phyloP scores from a whole-genome alignment of 2,797 vertebrate species.

The Champsocephalus gunnari region DNA sequence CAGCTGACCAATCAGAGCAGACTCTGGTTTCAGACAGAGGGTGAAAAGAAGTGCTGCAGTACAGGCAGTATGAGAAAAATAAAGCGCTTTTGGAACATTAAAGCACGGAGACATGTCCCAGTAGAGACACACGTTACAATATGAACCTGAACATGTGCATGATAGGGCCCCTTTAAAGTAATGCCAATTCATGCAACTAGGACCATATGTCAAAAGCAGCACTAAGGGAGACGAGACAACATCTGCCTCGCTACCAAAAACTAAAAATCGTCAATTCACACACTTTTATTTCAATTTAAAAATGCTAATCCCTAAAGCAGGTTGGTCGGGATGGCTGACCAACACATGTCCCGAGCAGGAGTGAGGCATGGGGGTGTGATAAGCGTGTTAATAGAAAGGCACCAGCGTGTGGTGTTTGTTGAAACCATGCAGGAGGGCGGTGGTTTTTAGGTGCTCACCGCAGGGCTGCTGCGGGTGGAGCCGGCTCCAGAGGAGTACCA shows the following conservation, averaged over 20 bases:
- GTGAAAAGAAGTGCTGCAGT: no score
- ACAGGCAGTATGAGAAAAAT: no score
- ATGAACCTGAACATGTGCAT: no score
- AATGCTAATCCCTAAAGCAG: slow-evolving; percentile 21
- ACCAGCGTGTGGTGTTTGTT: slow-evolving; percentile 44
- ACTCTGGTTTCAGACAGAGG: no score
- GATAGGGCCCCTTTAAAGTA: background rate
- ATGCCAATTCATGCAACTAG: slow-evolving; percentile 53
- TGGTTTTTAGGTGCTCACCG: slow-evolving; percentile 86
- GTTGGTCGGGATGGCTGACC: slow-evolving; percentile 3
- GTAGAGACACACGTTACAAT: no score
- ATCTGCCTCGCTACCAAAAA: slow-evolving; percentile 3
- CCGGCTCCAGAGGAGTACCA: slow-evolving; percentile 92
- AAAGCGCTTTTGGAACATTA: no score
- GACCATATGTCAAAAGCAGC: slow-evolving; percentile 22
- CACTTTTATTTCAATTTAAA: background rate
- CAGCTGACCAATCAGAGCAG: no score
- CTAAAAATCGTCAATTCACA: slow-evolving; percentile 24
- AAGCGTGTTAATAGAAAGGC: slow-evolving; percentile 36
- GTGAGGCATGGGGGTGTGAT: background rate
- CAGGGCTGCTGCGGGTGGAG: slow-evolving; percentile 92
- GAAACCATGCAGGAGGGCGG: slow-evolving; percentile 59
- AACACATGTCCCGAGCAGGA: background rate
- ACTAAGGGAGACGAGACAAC: slow-evolving; percentile 10
- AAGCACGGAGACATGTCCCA: no score